Evolutionary conservation across 2,113 vertebrate species (phyloP).

Genomic region (Psittacus erithacus): DNA sequence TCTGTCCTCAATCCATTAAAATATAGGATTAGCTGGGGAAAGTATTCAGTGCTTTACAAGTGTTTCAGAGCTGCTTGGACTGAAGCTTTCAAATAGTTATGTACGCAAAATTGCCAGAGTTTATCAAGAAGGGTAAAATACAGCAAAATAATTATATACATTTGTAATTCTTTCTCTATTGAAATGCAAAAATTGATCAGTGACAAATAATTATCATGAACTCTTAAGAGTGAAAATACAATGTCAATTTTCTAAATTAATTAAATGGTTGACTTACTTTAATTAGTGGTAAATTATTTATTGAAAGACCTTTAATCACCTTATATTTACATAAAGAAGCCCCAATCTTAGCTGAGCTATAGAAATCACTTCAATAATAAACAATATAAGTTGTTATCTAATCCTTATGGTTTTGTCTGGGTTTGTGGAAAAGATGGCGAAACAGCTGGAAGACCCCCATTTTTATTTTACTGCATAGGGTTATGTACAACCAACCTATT

Average conservation of each 20-base stretch:
- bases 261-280: constrained; percentile 46
- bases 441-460: not conserved
- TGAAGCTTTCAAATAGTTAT: not conserved
- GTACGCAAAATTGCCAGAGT: not conserved
- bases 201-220: constrained; percentile 16
- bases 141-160: constrained; percentile 6
- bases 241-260: constrained; percentile 28
- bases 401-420: not conserved
- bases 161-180: not conserved
- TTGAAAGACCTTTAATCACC: constrained; percentile 11
- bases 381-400: constrained; percentile 5
- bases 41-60: not conserved
- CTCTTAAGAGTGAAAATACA: constrained; percentile 5
- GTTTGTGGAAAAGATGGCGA: not conserved
- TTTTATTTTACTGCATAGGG: not conserved
- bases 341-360: not conserved
- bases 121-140: not conserved
- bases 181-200: constrained; percentile 32
- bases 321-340: not conserved
- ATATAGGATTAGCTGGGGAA: not conserved
- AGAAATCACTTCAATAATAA: constrained; percentile 13
- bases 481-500: not conserved
- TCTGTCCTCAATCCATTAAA: not conserved
- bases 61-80: not conserved
- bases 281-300: constrained; percentile 43